Percentiles rank a stretch among this genome's conserved stretches.
Conservation (phyloP, 2,888 invertebrate genomes). For the Scaptomyza polygonia region DNA sequence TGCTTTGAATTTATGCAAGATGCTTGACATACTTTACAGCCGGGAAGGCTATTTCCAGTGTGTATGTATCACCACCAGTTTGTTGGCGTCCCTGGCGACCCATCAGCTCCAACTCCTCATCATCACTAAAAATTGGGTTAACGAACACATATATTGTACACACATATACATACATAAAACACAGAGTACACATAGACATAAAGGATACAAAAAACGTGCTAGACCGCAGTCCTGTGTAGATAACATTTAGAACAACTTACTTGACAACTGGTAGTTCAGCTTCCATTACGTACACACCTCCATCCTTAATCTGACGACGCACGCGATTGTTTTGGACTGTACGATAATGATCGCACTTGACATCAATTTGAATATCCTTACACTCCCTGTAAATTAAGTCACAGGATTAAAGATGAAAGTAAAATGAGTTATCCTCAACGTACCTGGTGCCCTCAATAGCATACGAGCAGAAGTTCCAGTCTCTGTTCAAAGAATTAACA, state of each 20-base stretch:
- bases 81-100: slow-evolving; percentile 92
- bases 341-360: slow-evolving; percentile 93
- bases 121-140: slow-evolving; percentile 79
- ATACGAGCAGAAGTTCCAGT: slow-evolving; percentile 98
- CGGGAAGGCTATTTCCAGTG: slow-evolving; percentile 95
- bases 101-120: slow-evolving; percentile 72
- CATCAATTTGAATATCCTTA: slow-evolving; percentile 94
- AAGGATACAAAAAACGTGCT: slow-evolving; percentile 43
- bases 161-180: slow-evolving; percentile 63
- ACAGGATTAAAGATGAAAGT: background rate
- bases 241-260: slow-evolving; percentile 87
- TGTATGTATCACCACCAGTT: slow-evolving; percentile 92
- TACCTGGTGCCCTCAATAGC: slow-evolving; percentile 90
- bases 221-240: background rate
- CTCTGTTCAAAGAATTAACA: slow-evolving; percentile 95
- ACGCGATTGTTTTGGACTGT: slow-evolving; percentile 86
- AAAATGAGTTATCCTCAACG: background rate
- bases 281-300: slow-evolving; percentile 92
- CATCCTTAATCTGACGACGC: slow-evolving; percentile 88
- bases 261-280: slow-evolving; percentile 93
- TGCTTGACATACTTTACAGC: slow-evolving; percentile 92
- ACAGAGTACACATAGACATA: slow-evolving; percentile 49
- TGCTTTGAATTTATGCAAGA: slow-evolving; percentile 41
- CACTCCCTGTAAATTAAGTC: slow-evolving; percentile 88
- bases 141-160: slow-evolving; percentile 51